These are phyloP conservation scores for Etia nguti DNA, from an alignment of 2,113 vertebrate species.

Conservation along the genomic window DNA sequence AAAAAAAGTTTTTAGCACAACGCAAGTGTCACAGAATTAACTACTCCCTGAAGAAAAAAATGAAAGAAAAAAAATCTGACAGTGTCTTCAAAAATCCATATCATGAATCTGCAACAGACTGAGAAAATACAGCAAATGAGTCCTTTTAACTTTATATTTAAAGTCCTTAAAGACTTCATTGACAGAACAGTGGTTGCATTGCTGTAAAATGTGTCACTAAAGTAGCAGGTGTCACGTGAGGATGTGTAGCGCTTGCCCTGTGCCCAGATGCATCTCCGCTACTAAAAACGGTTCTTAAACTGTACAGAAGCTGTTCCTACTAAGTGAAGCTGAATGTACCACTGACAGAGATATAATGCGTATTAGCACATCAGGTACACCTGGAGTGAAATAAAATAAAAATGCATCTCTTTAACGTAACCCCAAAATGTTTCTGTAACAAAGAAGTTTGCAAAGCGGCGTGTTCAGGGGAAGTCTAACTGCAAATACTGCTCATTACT, in stretches of 20 bases:
- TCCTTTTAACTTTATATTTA: constrained; percentile 26
- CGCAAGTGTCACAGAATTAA: background rate
- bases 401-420: constrained; percentile 13
- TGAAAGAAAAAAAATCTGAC: constrained; percentile 35
- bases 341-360: background rate
- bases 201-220: constrained; percentile 4
- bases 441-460: background rate
- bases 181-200: constrained; percentile 32
- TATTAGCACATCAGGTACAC: background rate
- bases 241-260: background rate
- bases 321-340: constrained; percentile 25
- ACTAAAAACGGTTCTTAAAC: background rate
- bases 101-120: constrained; percentile 41
- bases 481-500: constrained; percentile 41
- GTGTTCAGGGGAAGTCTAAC: constrained; percentile 25
- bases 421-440: background rate
- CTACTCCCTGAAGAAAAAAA: constrained; percentile 53
- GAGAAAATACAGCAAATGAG: constrained; percentile 41
- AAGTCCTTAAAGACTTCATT: constrained; percentile 10
- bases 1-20: background rate
- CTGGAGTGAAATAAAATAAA: constrained; percentile 30
- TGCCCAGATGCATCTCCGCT: background rate
- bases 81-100: constrained; percentile 64
- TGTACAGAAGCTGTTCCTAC: constrained; percentile 40
- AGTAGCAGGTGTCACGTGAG: background rate